Conservation (phyloP, 2,888 invertebrate species). For the Taenaris catops region DNA sequence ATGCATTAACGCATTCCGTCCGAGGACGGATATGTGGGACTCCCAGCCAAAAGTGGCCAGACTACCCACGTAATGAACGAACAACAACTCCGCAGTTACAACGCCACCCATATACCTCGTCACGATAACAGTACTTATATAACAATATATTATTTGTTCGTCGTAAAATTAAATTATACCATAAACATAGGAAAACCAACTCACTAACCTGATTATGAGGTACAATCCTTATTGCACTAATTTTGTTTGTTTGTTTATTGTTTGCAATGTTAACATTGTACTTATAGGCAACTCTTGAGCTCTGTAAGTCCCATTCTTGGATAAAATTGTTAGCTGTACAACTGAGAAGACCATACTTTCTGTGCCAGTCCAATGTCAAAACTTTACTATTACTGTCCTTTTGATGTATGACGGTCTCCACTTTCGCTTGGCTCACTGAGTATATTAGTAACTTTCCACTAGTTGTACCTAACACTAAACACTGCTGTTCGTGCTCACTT, state of each 20-base stretch:
- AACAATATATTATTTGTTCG: too few species aligned
- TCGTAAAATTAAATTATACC: too few species aligned
- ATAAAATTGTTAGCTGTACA: conserved; percentile 75
- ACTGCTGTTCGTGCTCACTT: conserved; percentile 49
- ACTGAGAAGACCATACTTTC: conserved; percentile 71
- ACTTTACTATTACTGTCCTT: conserved; percentile 48
- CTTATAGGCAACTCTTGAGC: conserved; percentile 67
- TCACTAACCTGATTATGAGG: conserved; percentile 67
- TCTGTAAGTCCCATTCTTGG: conserved; percentile 76
- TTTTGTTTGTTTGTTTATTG: conserved; percentile 75
- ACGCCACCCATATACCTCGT: too few species aligned
- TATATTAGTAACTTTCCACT: conserved; percentile 87
- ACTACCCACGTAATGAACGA: too few species aligned
- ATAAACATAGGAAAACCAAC: background rate
- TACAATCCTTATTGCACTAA: conserved; percentile 81
- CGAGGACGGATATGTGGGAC: too few species aligned
- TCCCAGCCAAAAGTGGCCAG: too few species aligned
- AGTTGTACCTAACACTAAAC: conserved; percentile 86
- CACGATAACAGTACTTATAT: too few species aligned
- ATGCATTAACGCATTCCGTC: too few species aligned
- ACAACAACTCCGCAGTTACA: too few species aligned
- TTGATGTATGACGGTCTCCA: conserved; percentile 78
- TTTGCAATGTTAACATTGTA: conserved; percentile 79
- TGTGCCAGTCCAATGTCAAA: conserved; percentile 79
- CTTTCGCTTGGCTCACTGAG: conserved; percentile 82